These are phyloP conservation scores for Argopecten irradians DNA, from an alignment of 1,140 invertebrate species.

Conservation along the genomic window DNA sequence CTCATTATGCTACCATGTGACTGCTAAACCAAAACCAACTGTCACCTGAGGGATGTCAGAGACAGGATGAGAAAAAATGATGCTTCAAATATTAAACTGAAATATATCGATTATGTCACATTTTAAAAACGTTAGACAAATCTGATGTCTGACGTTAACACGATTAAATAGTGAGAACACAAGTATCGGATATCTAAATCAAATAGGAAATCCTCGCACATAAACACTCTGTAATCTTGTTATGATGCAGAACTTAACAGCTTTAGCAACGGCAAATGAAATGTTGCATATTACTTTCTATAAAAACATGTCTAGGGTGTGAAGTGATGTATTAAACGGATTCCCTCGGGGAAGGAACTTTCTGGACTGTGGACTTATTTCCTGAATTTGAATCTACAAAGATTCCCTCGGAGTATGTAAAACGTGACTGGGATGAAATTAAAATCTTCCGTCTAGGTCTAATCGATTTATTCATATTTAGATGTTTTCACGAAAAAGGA, in stretches of 20 bases:
- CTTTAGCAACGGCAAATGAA: neutral
- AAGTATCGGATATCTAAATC: neutral
- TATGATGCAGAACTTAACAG: neutral
- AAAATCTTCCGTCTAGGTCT: no score
- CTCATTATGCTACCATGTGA: no score
- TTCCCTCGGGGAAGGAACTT: no score
- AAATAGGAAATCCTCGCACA: constrained; percentile 7
- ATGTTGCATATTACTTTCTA: neutral
- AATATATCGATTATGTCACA: neutral
- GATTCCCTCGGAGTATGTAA: no score
- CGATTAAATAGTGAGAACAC: neutral
- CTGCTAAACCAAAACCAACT: no score
- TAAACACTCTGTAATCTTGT: neutral
- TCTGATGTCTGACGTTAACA: neutral
- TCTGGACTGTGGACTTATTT: no score
- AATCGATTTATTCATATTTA: no score
- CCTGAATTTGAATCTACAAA: no score
- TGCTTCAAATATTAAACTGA: neutral
- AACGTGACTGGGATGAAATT: no score
- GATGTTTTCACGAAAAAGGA: no score
- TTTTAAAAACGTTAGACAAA: neutral
- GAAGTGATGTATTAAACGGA: neutral
- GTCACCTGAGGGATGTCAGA: neutral
- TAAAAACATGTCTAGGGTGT: neutral
- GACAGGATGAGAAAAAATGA: neutral